A percentile compares a stretch with the other conserved stretches of the same genome.
phyloP scores from a whole-genome alignment of 2,797 vertebrate genomes.

The Coluber constrictor region DNA sequence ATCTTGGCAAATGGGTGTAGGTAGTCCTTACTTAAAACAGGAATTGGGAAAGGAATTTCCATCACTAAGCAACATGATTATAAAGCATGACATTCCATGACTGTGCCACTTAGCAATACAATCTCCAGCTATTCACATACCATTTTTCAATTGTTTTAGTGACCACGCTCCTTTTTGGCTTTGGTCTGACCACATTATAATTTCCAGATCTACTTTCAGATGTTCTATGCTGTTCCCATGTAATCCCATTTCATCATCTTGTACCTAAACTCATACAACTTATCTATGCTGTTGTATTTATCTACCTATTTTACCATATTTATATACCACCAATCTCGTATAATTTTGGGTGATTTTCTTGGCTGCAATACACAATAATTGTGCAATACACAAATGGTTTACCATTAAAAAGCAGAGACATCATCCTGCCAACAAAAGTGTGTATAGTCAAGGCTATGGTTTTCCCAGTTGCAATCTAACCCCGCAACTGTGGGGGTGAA shows the following conservation, averaged over 20 bases:
- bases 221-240: neutral
- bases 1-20: neutral
- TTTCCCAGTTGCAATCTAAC: too few relatives aligned
- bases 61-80: neutral
- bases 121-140: neutral
- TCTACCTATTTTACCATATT: too few relatives aligned
- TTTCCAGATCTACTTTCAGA: neutral
- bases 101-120: neutral
- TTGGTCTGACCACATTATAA: neutral
- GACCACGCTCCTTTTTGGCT: neutral
- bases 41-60: neutral
- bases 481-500: too few relatives aligned
- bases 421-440: too few relatives aligned
- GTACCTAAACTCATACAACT: neutral
- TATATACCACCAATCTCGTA: too few relatives aligned
- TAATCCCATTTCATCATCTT: neutral
- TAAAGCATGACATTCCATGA: neutral
- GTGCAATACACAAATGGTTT: too few relatives aligned
- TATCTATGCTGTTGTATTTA: neutral
- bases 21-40: neutral
- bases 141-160: neutral
- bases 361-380: too few relatives aligned
- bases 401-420: too few relatives aligned
- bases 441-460: too few relatives aligned
- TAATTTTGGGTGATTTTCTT: too few relatives aligned